phyloP scores from a whole-genome alignment of 1,140 invertebrate genomes.

The Vanessa tameamea region DNA sequence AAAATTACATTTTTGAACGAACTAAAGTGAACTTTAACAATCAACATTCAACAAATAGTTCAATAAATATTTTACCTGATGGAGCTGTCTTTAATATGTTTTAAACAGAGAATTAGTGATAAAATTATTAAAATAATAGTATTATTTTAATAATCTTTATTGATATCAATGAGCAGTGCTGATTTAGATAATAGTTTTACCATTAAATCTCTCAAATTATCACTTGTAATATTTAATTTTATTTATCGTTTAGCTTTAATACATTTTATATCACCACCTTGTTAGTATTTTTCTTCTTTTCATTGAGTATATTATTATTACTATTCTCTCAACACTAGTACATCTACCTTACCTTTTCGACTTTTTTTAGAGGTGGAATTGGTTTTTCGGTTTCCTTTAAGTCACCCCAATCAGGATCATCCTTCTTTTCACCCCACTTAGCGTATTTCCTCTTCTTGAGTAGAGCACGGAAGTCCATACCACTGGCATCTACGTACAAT shows the following conservation, averaged over 20 bases:
- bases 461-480: constrained; percentile 99
- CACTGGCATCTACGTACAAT: constrained; percentile 89
- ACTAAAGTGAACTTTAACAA: background rate
- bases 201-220: constrained; percentile 31
- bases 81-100: constrained; percentile 49
- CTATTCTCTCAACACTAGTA: background rate
- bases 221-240: constrained; percentile 30
- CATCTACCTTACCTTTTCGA: constrained; percentile 89
- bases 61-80: constrained; percentile 39
- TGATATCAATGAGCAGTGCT: background rate
- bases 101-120: background rate
- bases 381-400: constrained; percentile 95
- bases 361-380: constrained; percentile 92
- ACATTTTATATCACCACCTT: constrained; percentile 64
- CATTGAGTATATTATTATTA: constrained; percentile 2
- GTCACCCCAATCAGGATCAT: constrained; percentile 94
- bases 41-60: background rate
- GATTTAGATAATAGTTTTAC: constrained; percentile 21
- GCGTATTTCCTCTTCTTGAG: constrained; percentile 98
- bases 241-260: constrained; percentile 34
- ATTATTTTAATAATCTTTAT: too few relatives aligned
- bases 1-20: background rate
- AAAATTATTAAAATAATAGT: background rate
- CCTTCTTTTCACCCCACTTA: constrained; percentile 95
- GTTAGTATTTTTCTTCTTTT: background rate